A percentile compares a stretch with the other conserved stretches of the same genome.
These are phyloP conservation scores for Phoebastria nigripes DNA, from an alignment of 2,797 vertebrate species.

Conservation along the genomic window DNA sequence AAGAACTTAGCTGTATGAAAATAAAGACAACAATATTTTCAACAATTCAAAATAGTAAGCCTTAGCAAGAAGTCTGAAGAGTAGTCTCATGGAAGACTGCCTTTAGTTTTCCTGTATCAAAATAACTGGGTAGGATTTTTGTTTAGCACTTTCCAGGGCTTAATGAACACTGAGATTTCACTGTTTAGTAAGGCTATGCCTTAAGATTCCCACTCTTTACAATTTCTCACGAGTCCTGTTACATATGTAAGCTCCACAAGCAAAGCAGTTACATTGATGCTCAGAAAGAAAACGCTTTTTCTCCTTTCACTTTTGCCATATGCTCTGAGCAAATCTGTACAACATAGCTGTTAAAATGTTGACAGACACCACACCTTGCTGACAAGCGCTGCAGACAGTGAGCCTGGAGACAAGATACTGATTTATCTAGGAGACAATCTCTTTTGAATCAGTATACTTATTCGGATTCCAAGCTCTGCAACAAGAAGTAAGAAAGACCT, in stretches of 20 bases:
- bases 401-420: not conserved
- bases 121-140: not conserved
- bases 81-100: not conserved
- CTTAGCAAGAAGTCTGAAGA: not conserved
- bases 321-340: not conserved
- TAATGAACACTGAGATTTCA: not conserved
- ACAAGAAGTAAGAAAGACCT: not conserved
- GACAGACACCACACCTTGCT: not conserved
- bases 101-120: not conserved
- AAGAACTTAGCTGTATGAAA: not conserved
- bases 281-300: not conserved
- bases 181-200: not conserved
- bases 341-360: not conserved
- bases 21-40: not conserved
- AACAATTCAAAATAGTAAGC: not conserved
- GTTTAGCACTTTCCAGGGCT: not conserved
- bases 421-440: not conserved
- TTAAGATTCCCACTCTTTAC: not conserved
- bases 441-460: not conserved
- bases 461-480: not conserved
- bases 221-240: not conserved
- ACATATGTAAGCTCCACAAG: not conserved
- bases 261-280: not conserved
- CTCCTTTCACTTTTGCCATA: not conserved
- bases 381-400: not conserved